Percentiles rank a stretch among this genome's conserved stretches.
Evolutionary conservation across 2,888 invertebrate genomes (phyloP).

Genomic region (Dyspetes luteomarginatus): DNA sequence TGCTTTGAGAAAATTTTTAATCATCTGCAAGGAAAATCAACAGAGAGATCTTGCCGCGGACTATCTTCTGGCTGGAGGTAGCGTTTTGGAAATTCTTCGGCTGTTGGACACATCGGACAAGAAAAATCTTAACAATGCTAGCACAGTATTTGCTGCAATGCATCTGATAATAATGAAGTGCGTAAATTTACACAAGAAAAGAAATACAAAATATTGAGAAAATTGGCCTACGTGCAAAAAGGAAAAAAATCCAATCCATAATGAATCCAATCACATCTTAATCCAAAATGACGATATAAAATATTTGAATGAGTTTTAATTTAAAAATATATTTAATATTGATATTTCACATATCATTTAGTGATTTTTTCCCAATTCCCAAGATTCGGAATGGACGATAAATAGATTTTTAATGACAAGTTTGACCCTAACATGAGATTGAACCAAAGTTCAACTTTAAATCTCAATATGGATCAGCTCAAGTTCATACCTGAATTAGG

Average conservation of each 20-base stretch:
- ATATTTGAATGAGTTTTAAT: too few relatives aligned
- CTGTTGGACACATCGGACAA: conserved; percentile 87
- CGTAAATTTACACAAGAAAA: conserved; percentile 43
- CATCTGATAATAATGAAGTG: conserved; percentile 87
- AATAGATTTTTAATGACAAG: too few relatives aligned
- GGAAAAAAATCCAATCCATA: too few relatives aligned
- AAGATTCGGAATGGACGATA: too few relatives aligned
- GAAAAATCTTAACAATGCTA: conserved; percentile 85
- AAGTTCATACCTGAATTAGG: too few relatives aligned
- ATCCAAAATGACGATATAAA: too few relatives aligned
- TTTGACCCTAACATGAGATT: too few relatives aligned
- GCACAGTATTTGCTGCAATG: conserved; percentile 87
- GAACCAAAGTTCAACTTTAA: too few relatives aligned
- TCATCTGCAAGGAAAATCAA: conserved; percentile 85
- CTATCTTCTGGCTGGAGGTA: conserved; percentile 89
- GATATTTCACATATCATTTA: background rate
- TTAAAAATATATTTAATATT: background rate
- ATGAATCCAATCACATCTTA: too few relatives aligned
- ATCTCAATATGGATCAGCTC: too few relatives aligned
- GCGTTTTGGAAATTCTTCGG: conserved; percentile 88
- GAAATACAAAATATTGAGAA: background rate
- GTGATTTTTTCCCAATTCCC: too few relatives aligned
- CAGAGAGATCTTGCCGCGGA: conserved; percentile 85
- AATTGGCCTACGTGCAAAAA: too few relatives aligned
- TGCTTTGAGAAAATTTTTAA: conserved; percentile 86